A percentile compares a stretch with the other conserved stretches of the same genome.
Evolutionary conservation across 2,113 vertebrate genomes (phyloP).

Genomic region (Smithornis capensis): DNA sequence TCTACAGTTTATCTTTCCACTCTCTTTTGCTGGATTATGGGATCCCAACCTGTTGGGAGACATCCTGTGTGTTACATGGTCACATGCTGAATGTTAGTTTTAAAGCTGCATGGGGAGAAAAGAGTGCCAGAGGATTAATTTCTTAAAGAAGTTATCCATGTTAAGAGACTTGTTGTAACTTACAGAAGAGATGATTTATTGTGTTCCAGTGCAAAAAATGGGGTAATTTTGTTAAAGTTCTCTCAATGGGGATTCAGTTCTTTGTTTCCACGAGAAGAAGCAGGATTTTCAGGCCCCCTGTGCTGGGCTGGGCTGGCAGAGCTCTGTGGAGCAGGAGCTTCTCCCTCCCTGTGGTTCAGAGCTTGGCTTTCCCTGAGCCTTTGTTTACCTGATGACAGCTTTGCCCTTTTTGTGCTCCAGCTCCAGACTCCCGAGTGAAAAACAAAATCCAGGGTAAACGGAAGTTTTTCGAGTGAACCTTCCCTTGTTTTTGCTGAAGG

Average conservation of each 20-base stretch:
- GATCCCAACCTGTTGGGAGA: background rate
- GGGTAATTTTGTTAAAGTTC: background rate
- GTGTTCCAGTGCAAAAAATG: background rate
- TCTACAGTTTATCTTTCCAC: background rate
- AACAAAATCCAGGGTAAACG: background rate
- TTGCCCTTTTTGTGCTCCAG: background rate
- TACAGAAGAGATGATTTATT: background rate
- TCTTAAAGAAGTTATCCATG: background rate
- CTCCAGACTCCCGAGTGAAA: background rate
- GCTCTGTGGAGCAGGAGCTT: background rate
- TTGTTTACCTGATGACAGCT: background rate
- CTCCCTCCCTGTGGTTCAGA: background rate
- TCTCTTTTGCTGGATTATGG: background rate
- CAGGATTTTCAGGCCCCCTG: background rate
- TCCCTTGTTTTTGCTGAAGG: background rate
- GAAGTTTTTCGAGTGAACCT: background rate
- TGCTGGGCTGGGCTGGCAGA: background rate
- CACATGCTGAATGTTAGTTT: background rate
- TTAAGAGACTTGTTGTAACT: background rate
- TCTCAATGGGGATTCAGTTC: no score
- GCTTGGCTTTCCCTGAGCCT: background rate
- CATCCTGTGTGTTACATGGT: background rate
- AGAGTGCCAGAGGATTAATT: background rate
- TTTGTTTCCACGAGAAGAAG: background rate
- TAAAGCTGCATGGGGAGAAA: background rate